Evolutionary conservation across 1,140 invertebrate genomes (phyloP), one percentile per base, ranked within the genome.

Genomic region (Pantala flavescens): DNA sequence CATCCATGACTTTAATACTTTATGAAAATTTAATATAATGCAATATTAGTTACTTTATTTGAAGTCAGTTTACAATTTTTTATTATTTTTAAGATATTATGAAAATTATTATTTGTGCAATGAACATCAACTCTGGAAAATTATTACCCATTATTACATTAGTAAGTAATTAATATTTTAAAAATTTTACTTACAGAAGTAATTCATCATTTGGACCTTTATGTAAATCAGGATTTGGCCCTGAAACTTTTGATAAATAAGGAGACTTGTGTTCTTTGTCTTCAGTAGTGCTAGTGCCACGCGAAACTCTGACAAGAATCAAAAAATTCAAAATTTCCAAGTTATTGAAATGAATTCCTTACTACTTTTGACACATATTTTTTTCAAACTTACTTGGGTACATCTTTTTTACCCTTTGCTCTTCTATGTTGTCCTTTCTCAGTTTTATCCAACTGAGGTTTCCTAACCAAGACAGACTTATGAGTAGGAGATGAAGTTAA

Each of bases 131-230:
- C n/a, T n/a, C n/a, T n/a, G n/a, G n/a, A n/a, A n/a, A n/a, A n/a
- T n/a, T n/a, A n/a, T n/a, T n/a, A n/a, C n/a, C n/a, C n/a, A n/a
- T n/a, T n/a, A n/a, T n/a, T n/a, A n/a, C n/a, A n/a, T n/a, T n/a
- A n/a, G n/a, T n/a, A n/a, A 36, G 9, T 2, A 36, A 36, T 36
- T 36, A 36, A 36, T 36, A 36, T 36, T 2, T 36, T 5, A 36
- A 9, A 36, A 5, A 36, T 36, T 2, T 36, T 77, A 87, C 88
- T 87, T 84, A 91, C 90, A 91, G 79, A 21, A 91, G 80, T 28
- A 91, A 81, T 77, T 87, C 84, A 77, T 90, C 88, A 80, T 91
- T 86, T 0, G 90, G 84, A 75, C 90, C 90, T 80, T 88, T 87
- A n/a, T 80, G 78, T n/a, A 88, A 80, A 75, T 85, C 82, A 10